Percentiles rank a stretch among this genome's conserved stretches.
phyloP scores from a whole-genome alignment of 2,888 invertebrate species.

The Octodonta nipae region DNA sequence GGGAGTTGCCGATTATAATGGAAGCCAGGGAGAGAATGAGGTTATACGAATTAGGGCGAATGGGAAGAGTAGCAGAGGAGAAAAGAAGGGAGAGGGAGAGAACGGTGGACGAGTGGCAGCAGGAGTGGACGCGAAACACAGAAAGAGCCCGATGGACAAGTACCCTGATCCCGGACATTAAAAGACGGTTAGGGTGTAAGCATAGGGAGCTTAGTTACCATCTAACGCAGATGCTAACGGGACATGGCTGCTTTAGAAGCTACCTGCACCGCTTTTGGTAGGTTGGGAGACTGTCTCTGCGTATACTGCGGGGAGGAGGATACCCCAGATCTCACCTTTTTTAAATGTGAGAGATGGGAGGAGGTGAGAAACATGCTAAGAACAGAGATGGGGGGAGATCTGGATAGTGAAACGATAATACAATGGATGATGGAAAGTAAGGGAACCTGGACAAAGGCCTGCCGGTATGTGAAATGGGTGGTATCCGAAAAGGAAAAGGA shows the following conservation, averaged over 20 bases:
- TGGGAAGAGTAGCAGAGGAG: too few relatives aligned
- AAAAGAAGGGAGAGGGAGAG: neutral
- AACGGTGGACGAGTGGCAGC: slow-evolving; percentile 4
- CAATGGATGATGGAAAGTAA: too few relatives aligned
- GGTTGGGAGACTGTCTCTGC: neutral
- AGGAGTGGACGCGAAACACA: slow-evolving; percentile 1
- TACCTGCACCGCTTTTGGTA: neutral
- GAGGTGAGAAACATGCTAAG: too few relatives aligned
- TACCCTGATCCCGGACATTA: slow-evolving; percentile 2
- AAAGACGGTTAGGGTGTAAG: slow-evolving; percentile 1
- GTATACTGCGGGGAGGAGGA: neutral
- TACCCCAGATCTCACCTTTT: neutral
- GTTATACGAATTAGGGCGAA: neutral
- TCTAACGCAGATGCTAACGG: slow-evolving; percentile 2
- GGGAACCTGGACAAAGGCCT: too few relatives aligned
- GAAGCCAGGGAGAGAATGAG: slow-evolving; percentile 3
- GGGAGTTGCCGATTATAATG: slow-evolving; percentile 3
- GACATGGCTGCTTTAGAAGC: too few relatives aligned
- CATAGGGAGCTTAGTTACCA: slow-evolving; percentile 4
- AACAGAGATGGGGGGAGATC: too few relatives aligned
- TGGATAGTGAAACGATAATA: too few relatives aligned
- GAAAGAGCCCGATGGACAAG: slow-evolving; percentile 5
- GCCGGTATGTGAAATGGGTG: too few relatives aligned
- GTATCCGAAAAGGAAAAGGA: too few relatives aligned
- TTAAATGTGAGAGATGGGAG: neutral